Percentiles rank a stretch among this genome's conserved stretches.
phyloP scores from a whole-genome alignment of 2,797 vertebrate species.

The Mormyrops boulengeri region DNA sequence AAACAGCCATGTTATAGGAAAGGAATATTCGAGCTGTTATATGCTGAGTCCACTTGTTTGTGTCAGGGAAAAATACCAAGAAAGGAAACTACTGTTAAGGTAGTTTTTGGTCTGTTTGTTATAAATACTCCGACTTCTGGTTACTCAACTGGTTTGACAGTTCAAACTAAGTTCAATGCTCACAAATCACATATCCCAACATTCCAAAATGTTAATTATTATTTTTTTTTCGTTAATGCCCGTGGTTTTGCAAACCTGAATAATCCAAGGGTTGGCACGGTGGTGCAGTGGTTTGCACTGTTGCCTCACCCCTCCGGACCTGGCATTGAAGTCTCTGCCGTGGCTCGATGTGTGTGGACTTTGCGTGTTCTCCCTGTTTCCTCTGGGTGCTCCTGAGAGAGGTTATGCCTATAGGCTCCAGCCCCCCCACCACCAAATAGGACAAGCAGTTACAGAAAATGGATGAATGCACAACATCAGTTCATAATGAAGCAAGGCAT shows the following conservation, averaged over 20 bases:
- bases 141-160: background rate
- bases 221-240: background rate
- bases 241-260: background rate
- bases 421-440: background rate
- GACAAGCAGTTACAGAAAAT: background rate
- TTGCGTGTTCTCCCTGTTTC: background rate
- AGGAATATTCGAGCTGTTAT: background rate
- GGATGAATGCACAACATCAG: background rate
- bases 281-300: no score
- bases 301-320: no score
- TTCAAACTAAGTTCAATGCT: background rate
- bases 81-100: background rate
- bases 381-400: background rate
- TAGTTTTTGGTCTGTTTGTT: background rate
- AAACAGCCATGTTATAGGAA: background rate
- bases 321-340: background rate
- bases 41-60: background rate
- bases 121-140: background rate
- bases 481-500: background rate
- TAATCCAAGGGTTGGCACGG: background rate
- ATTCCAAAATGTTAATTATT: no score
- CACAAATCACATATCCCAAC: no score
- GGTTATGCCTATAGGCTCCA: background rate
- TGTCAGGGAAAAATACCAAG: background rate
- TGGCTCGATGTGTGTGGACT: background rate